Percentiles rank a stretch among this genome's conserved stretches.
Conservation (phyloP, 1,140 invertebrate species). For the Megathymus violae region DNA sequence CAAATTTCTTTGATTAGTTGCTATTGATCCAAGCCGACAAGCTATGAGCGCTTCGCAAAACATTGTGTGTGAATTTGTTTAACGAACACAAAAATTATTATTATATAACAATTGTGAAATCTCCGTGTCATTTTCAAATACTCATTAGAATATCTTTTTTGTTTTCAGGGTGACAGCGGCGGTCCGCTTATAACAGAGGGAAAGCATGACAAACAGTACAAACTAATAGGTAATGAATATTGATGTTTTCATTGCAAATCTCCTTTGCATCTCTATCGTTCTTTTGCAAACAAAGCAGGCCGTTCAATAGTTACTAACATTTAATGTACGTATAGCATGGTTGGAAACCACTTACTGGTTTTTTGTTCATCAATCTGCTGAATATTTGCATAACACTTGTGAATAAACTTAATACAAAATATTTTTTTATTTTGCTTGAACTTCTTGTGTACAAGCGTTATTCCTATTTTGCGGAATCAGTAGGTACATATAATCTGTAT, state of each 20-base stretch:
- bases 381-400: constrained; percentile 3
- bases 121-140: not conserved
- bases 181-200: constrained; percentile 92
- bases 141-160: constrained; percentile 12
- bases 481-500: too few species aligned
- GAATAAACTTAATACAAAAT: not conserved
- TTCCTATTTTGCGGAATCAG: too few species aligned
- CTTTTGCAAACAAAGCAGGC: constrained; percentile 20
- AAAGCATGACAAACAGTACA: constrained; percentile 88
- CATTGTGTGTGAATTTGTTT: too few species aligned
- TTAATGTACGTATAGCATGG: constrained; percentile 6
- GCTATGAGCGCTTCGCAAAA: too few species aligned
- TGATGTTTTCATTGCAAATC: constrained; percentile 39
- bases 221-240: constrained; percentile 87
- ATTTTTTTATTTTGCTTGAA: not conserved
- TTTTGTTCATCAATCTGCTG: constrained; percentile 16
- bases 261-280: constrained; percentile 21
- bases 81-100: too few species aligned
- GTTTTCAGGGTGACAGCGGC: constrained; percentile 93
- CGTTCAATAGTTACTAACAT: constrained; percentile 9
- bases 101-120: constrained; percentile 3
- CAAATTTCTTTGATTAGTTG: too few species aligned
- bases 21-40: too few species aligned
- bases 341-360: constrained; percentile 18
- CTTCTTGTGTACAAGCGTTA: not conserved